Base-by-base conservation (phyloP, 2,797 vertebrate species). In the Rhodeus uyekii region DNA sequence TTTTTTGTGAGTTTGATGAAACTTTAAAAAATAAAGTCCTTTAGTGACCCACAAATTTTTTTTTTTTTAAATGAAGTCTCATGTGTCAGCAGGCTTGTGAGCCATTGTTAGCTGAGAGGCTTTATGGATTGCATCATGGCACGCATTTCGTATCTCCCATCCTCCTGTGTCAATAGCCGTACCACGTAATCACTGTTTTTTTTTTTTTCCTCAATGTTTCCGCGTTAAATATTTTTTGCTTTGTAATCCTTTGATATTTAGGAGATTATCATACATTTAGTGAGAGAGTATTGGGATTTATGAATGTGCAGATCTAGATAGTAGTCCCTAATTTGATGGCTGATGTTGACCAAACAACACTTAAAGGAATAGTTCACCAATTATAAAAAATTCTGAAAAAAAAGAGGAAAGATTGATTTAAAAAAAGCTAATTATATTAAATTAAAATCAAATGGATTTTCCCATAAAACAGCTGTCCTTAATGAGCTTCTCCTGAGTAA, bases 91-190 rank as follows among this genome's bases (percentile, higher is more conserved):
- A 61, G 72, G 14, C 34, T 60, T 60, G 34, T 60, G 73, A 76
- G 50, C 73, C 8, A 2, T 27, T 60, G 50, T 74, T 58, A 74
- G 48, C 55, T 22, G 55, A 14, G 36, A 39, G 44, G 50, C 36
- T 76, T 42, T 42, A 44, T 61, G 73, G 73, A 61, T 76, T 76
- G 73, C 73, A 61, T 76, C 53, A 61, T 60, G 38, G 38, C 16
- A 61, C 73, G 61, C 36, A 29, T 44, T 50, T 76, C 36, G 27
- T 50, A 4, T 64, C 36, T 67, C 64, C 34, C 34, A 69, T 69
- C 24, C 10, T 39, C 14, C 16, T 44, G 38, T 60, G 73, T 76
- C 73, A 44, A 10, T 29, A 75, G 36, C 53, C 42, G 53, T 60
- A 60, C 36, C 53, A 75, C 50, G 29, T 19, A 12, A 42, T 9